Evolutionary conservation across 2,797 vertebrate species (phyloP), one percentile per base, ranked within the genome.

Genomic region (Silurus aristotelis): DNA sequence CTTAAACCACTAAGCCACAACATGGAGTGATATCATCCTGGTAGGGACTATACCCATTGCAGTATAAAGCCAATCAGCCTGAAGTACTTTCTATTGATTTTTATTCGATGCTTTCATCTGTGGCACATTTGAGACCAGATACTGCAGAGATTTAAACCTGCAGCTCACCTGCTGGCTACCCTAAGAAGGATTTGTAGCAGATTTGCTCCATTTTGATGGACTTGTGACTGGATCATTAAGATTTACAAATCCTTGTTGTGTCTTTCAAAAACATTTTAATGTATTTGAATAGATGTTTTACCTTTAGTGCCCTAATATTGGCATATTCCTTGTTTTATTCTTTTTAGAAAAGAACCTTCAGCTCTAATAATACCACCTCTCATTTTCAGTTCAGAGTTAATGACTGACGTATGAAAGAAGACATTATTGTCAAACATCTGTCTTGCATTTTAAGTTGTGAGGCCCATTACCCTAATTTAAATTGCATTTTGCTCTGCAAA

Each of bases 401-500:
- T 60, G 68, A 72, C 68, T 72, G 55, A 38, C 12, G 25, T 6
- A 61, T 43, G 20, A 46, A 71, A n/a, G 66, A 43, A 27, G 58
- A 52, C 14, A 52, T 80, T 80, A 52, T 13, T 66, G 79, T 22
- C 63, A 46, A 83, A 83, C 71, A 55, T 83, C 70, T 83, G 82
- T 81, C 43, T 52, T 70, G 66, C 70, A 87, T 77, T 87, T 71
- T 31, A 27, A 77, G 48, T 52, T 63, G 61, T 81, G 73, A 86
- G 83, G 82, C 55, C 31, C 64, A 83, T 85, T 86, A 83, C 67
- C 80, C 70, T 63, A 76, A 85, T 76, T 83, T 80, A 80, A 78
- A 83, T 78, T 48, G 25, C 27, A 58, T 85, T 86, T 85, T 85
- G 73, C 61, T 76, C 80, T 83, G 68, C 22, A 80, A 83, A 87